Evolutionary conservation across 1,140 invertebrate species (phyloP), one percentile per base, ranked within the genome.

Genomic region (Aphaenogaster ashmeadi): DNA sequence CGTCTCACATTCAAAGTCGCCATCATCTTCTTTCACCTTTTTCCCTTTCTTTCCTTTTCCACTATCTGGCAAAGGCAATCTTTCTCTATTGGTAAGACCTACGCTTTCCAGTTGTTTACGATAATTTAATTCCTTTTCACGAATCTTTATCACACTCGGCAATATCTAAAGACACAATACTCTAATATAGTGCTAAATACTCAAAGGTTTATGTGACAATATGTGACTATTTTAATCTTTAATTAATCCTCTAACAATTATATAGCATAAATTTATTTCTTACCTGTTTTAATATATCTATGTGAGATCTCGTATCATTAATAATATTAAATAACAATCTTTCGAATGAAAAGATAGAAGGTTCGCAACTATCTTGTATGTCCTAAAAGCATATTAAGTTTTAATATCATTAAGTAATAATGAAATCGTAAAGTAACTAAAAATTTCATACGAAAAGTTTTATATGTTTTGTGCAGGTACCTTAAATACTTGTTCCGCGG

Each of bases 331-430:
- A 96, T 6, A 99, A 94, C 33, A 99, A 95, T 91, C 97, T 97
- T 91, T 99, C 98, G 84, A 99, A 95, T 0, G 98, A 98, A 94
- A 99, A 99, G 96, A 98, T 97, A 11, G 98, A 98, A 27, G 98
- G 98, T 95, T 99, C 98, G 93, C 97, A 98, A 92, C 98, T 99
- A 36, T 97, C 96, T 87, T 97, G 96, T 67, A 99, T 96, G 92
- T 98, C 97, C 97, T 99, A 91, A 96, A 96, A 87, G 94, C 92
- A 72, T 11, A 66, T 21, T 15, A 74, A 69, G 87, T 91, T 72
- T 80, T 62, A 84, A 41, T 88, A 74, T 54, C 18, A 79, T 71
- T 33, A 36, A 58, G 4, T 13, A 15, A 8, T 67, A 87, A 87
- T 81, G 8, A 77, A 62, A 86, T 69, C 64, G 33, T 64, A 27